Evolutionary conservation across 1,140 invertebrate genomes (phyloP).

Genomic region (Drosophila nebulosa): DNA sequence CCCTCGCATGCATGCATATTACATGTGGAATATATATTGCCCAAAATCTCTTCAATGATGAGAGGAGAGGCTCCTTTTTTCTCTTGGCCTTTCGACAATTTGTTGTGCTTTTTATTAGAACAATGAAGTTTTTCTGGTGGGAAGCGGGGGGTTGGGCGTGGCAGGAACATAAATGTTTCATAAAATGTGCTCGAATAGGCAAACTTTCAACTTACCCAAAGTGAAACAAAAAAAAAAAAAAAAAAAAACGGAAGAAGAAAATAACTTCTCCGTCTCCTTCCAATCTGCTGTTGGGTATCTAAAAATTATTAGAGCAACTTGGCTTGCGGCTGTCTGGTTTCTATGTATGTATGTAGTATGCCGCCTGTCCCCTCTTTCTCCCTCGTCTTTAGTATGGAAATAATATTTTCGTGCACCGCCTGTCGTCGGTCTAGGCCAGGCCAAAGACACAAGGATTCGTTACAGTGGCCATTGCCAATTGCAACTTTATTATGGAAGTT

Average conservation of each 20-base stretch:
- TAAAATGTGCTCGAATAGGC: constrained; percentile 41
- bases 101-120: constrained; percentile 72
- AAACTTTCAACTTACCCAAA: not conserved
- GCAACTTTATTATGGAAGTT: not conserved
- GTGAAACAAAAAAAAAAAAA: not conserved
- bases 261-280: not conserved
- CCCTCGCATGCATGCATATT: not conserved
- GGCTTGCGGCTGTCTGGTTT: constrained; percentile 19
- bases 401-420: constrained; percentile 43
- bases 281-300: constrained; percentile 34
- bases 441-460: not conserved
- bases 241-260: not conserved
- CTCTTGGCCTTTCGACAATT: constrained; percentile 57
- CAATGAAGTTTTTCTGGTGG: constrained; percentile 22
- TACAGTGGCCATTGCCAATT: constrained; percentile 22
- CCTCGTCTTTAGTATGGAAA: constrained; percentile 36
- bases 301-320: constrained; percentile 58
- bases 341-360: too few relatives aligned
- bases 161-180: constrained; percentile 65
- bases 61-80: constrained; percentile 15
- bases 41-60: not conserved
- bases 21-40: not conserved
- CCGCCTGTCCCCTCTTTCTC: too few relatives aligned
- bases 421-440: too few relatives aligned
- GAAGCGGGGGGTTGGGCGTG: not conserved